Base-by-base conservation (phyloP, 2,888 invertebrate genomes). In the Microctonus brassicae region DNA sequence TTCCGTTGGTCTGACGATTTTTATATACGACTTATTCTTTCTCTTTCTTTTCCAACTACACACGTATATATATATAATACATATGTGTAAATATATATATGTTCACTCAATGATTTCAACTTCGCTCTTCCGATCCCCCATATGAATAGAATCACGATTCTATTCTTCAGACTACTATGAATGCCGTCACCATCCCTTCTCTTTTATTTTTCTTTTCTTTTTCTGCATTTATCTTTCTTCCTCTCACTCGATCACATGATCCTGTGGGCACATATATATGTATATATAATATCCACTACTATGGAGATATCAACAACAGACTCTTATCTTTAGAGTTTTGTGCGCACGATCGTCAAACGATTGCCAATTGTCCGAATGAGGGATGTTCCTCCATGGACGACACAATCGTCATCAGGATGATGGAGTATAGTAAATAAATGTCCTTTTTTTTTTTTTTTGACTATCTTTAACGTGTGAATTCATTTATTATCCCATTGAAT, bases 111-210 rank as follows among this genome's bases (percentile, higher is more conserved):
- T 71, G 69, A 74, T 75, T 72, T 73, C 70, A 77, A 77, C 73
- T 75, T 74, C 61, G 61, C 72, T 62, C 76, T 76, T 80, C 76
- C 74, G 74, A 75, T 76, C 64, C 68, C 60, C 39, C 65, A 73
- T 65, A 70, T 86, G 82, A 86, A 86, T 85, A 82, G 86, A 86
- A 85, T 84, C 85, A 83, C 82, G 73, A 69, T 75, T 81, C 86
- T 83, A 86, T 86, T 86, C 85, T 86, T 85, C 81, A 80, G 77
- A 75, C 69, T 72, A 70, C 64, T 61, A 17, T 47, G 72, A 62
- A 67, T 47, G 34, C 57, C 81, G 81, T 72, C 79, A 63, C 34
- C 60, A 52, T 29, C 58, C 42, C 47, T 60, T 58, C 24, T 36
- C 69, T 67, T 68, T 73, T 47, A 64, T 73, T 55, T 64, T 65